phyloP scores from a whole-genome alignment of 2,113 vertebrate genomes.

The Gobiocypris rarus region DNA sequence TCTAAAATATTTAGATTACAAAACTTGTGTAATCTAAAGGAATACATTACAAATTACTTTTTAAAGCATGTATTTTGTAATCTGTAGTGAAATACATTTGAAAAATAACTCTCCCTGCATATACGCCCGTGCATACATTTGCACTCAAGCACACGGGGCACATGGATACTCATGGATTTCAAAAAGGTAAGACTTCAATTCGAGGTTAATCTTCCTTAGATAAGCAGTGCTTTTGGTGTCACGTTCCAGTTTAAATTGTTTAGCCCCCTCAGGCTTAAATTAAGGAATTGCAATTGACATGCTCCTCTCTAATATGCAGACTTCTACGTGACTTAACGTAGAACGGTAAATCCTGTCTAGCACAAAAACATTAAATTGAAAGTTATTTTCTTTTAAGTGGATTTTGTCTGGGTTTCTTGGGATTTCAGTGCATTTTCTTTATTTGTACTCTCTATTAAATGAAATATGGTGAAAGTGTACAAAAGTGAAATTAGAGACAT shows the following conservation, averaged over 20 bases:
- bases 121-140: background rate
- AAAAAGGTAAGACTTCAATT: constrained; percentile 30
- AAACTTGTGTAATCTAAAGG: too few relatives aligned
- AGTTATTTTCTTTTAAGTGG: background rate
- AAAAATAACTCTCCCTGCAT: too few relatives aligned
- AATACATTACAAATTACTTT: too few relatives aligned
- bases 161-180: background rate
- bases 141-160: background rate
- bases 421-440: background rate
- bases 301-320: constrained; percentile 31
- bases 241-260: constrained; percentile 28
- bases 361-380: background rate
- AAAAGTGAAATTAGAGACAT: background rate
- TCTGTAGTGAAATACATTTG: too few relatives aligned
- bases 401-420: background rate
- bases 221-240: constrained; percentile 47
- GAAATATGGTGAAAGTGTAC: background rate
- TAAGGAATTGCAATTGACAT: constrained; percentile 32
- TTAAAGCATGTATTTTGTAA: too few relatives aligned
- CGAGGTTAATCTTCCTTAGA: constrained; percentile 52
- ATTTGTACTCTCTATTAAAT: background rate
- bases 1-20: too few relatives aligned
- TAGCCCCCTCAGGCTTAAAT: constrained; percentile 32
- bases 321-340: constrained; percentile 22
- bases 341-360: constrained; percentile 33